Conservation (phyloP, 2,113 vertebrate species). For the Archilochus colubris region DNA sequence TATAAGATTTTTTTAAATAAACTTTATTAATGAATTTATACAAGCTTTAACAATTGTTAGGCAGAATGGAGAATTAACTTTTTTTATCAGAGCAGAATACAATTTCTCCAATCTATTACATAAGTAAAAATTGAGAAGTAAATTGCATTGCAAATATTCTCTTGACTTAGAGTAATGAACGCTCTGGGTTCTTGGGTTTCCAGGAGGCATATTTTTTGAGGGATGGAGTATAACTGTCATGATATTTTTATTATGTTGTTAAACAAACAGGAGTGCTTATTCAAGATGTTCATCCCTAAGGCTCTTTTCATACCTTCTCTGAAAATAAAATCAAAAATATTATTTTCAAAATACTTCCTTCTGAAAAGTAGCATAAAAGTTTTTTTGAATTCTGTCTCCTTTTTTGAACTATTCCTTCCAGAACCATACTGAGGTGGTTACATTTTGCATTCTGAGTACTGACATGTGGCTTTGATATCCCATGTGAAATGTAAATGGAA, state of each 20-base stretch:
- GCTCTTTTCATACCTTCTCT: background rate
- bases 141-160: background rate
- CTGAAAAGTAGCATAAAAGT: background rate
- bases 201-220: background rate
- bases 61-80: background rate
- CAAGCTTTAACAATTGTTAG: background rate
- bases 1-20: background rate
- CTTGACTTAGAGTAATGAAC: background rate
- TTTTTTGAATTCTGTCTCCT: background rate
- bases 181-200: background rate
- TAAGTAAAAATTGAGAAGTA: background rate
- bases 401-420: background rate
- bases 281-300: background rate
- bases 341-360: background rate
- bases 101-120: background rate
- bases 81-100: background rate
- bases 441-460: background rate
- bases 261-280: background rate
- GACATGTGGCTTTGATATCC: background rate
- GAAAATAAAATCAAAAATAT: background rate
- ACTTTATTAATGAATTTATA: background rate
- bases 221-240: accelerated
- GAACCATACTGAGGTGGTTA: background rate
- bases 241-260: background rate
- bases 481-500: background rate